Base-by-base conservation (phyloP, 2,113 vertebrate genomes). In the Macquaria australasica region DNA sequence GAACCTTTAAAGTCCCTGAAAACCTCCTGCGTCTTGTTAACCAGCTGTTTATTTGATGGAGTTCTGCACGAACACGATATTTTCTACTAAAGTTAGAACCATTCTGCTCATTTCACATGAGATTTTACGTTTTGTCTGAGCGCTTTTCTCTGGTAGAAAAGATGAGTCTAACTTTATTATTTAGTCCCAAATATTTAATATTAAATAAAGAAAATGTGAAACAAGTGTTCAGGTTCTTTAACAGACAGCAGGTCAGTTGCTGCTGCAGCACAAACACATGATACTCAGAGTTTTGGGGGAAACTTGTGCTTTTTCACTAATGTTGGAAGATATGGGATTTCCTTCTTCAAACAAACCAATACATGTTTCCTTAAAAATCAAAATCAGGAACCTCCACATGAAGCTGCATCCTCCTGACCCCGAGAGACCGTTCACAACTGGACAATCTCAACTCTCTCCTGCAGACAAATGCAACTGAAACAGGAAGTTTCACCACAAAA, bases 361-460 rank as follows among this genome's bases (percentile, higher is more conserved):
- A 28, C 4, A 1, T 21, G 41, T 69, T 80, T 68, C 72, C 43
- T 37, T 37, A 50, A 72, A 48, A 7, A 18, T 15, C 39, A 20
- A 7, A 78, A 82, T 37, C 3, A 82, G 64, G 82, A 64, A 81
- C 39, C 20, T 11, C 28, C 9, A 15, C 1, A 1, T 8, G 9
- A n/a, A 10, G 1, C 5, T 15, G 15, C 4, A 23, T 28, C 56
- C 15, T 18, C 18, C 23, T 25, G 14, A 28, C 1, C 23, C 6
- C 18, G 5, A n/a, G 3, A 1, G 21, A 11, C 18, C 1, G 0
- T 6, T 28, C 1, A 11, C 23, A 12, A 8, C 8, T 81, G 68
- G 81, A 76, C 80, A 84, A 18, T 60, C 45, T 76, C n/a, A 28
- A 73, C 84, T 87, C 88, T 82, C 84, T 87, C 41, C 50, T 64